These are phyloP conservation scores for Collichthys lucidus DNA, from an alignment of 2,113 vertebrate species.

Conservation along the genomic window DNA sequence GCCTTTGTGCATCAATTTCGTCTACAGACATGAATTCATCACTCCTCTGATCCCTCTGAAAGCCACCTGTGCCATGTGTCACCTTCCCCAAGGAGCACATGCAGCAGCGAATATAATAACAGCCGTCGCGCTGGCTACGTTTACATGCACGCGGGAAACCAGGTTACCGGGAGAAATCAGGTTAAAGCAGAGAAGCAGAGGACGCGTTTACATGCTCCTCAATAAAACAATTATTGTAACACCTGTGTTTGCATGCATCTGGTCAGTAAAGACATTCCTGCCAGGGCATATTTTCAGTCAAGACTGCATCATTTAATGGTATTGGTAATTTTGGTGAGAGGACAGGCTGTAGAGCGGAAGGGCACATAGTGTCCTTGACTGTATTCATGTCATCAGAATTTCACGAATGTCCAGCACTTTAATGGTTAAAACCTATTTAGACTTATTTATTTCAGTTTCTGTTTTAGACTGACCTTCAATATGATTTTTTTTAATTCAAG, in stretches of 20 bases:
- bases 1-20: conserved; percentile 22
- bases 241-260: conserved; percentile 9
- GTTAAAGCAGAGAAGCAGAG: conserved; percentile 26
- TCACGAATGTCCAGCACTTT: not conserved
- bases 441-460: not conserved
- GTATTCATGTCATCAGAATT: not conserved
- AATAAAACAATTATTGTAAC: not conserved
- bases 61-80: conserved; percentile 50
- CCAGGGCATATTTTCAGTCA: not conserved
- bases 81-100: conserved; percentile 34
- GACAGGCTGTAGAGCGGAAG: not conserved
- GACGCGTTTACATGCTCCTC: not conserved
- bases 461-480: not conserved
- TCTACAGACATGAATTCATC: conserved; percentile 48
- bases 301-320: not conserved
- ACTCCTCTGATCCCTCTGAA: conserved; percentile 38
- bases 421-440: not conserved
- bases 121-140: conserved; percentile 9
- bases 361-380: not conserved
- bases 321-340: not conserved
- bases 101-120: conserved; percentile 40
- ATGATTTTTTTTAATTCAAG: not conserved
- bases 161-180: conserved; percentile 31
- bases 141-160: conserved; percentile 34
- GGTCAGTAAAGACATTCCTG: conserved; percentile 8